Evolutionary conservation across 2,888 invertebrate genomes (phyloP).

Genomic region (Dryomyza anilis): DNA sequence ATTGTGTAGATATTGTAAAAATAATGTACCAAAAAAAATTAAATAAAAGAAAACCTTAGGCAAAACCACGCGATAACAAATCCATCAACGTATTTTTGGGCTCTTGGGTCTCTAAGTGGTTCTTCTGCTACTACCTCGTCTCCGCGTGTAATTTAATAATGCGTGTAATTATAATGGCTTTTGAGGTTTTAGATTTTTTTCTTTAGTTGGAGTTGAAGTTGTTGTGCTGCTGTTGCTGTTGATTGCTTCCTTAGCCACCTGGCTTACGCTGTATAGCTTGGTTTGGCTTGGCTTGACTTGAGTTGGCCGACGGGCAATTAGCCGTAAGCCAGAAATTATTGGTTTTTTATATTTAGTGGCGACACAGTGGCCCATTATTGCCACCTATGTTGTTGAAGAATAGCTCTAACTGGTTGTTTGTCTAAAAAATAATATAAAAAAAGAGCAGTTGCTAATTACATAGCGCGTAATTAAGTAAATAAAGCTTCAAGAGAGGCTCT

Average conservation of each 20-base stretch:
- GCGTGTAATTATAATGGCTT: slow-evolving; percentile 33
- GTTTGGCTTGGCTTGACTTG: no score
- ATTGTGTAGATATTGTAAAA: no score
- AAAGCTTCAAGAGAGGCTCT: slow-evolving; percentile 36
- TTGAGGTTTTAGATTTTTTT: slow-evolving; percentile 22
- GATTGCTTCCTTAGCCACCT: slow-evolving; percentile 43
- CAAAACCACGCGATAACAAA: slow-evolving; percentile 15
- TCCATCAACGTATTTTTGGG: slow-evolving; percentile 13
- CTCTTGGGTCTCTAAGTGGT: slow-evolving; percentile 12
- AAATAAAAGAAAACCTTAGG: no score
- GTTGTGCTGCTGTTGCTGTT: background rate
- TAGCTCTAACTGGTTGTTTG: no score
- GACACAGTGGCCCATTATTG: slow-evolving; percentile 6
- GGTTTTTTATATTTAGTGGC: slow-evolving; percentile 3
- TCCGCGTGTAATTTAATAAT: slow-evolving; percentile 29
- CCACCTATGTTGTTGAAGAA: background rate
- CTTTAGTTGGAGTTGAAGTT: background rate
- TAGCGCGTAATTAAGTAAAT: slow-evolving; percentile 50
- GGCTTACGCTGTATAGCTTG: slow-evolving; percentile 50
- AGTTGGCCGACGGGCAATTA: slow-evolving; percentile 33
- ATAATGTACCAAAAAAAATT: no score
- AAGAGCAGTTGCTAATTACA: background rate
- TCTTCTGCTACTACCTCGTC: no score
- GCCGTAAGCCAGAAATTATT: slow-evolving; percentile 17
- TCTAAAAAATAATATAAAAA: no score